These are phyloP conservation scores for Anastrepha obliqua DNA, from an alignment of 1,140 invertebrate species.

Conservation along the genomic window DNA sequence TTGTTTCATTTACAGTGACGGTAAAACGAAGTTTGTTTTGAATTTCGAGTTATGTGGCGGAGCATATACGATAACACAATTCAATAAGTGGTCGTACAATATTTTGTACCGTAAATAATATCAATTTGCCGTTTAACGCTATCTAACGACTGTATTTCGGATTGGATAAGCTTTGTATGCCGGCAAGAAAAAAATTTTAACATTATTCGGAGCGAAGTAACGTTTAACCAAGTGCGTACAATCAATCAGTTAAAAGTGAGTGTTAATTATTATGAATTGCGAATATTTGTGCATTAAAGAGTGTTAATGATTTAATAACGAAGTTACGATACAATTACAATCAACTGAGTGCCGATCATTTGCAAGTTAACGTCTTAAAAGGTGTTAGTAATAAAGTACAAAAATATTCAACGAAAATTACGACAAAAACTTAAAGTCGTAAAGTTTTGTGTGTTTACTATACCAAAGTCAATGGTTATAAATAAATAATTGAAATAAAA, in stretches of 20 bases:
- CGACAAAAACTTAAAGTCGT: not conserved
- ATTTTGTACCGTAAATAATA: not conserved
- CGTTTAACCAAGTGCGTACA: not conserved
- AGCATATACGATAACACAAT: not conserved
- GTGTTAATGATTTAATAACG: not conserved
- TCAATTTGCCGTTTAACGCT: not conserved
- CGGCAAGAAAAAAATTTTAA: not conserved
- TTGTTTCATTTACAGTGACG: not conserved
- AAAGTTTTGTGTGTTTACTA: not conserved
- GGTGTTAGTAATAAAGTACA: not conserved
- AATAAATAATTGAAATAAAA: conserved; percentile 34
- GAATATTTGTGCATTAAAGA: not conserved
- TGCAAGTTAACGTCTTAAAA: not conserved
- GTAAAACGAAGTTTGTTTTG: conserved; percentile 23
- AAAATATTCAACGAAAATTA: not conserved
- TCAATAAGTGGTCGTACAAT: not conserved
- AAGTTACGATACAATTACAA: not conserved
- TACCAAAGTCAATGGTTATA: not conserved
- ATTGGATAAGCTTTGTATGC: not conserved
- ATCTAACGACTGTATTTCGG: not conserved
- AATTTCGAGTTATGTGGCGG: not conserved
- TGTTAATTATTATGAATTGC: not conserved
- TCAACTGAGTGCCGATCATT: not conserved
- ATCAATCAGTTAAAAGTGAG: not conserved
- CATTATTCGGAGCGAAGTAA: not conserved